A percentile compares a stretch with the other conserved stretches of the same genome.
Conservation (phyloP, 1,140 invertebrate genomes). For the Euglossa dilemma region DNA sequence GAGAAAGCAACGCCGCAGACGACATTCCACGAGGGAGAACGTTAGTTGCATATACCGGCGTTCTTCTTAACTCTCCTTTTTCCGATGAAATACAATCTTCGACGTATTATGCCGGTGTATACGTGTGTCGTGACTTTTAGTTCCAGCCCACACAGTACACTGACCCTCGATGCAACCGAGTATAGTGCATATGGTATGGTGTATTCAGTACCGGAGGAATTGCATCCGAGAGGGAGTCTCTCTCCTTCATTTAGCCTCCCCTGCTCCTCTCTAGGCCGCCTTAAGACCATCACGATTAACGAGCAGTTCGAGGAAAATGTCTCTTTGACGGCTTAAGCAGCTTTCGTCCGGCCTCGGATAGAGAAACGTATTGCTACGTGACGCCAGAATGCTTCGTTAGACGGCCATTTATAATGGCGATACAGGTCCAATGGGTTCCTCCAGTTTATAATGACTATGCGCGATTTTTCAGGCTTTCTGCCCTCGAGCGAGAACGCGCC, state of each 20-base stretch:
- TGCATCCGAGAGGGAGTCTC: slow-evolving; percentile 28
- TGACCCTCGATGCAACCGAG: slow-evolving; percentile 63
- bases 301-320: slow-evolving; percentile 64
- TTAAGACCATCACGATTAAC: slow-evolving; percentile 62
- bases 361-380: slow-evolving; percentile 3
- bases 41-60: slow-evolving; percentile 27
- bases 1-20: slow-evolving; percentile 27
- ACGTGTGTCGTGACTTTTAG: slow-evolving; percentile 64
- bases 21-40: slow-evolving; percentile 36
- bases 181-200: slow-evolving; percentile 54
- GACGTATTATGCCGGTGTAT: slow-evolving; percentile 51
- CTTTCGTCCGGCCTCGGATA: slow-evolving; percentile 8
- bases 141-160: slow-evolving; percentile 62
- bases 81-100: slow-evolving; percentile 58
- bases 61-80: slow-evolving; percentile 55
- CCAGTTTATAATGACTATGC: background rate
- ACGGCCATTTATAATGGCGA: slow-evolving; percentile 13
- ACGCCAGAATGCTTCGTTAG: slow-evolving; percentile 32
- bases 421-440: background rate
- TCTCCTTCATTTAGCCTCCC: background rate
- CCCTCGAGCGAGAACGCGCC: no score
- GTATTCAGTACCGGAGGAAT: slow-evolving; percentile 57
- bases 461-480: background rate
- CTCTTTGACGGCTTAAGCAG: slow-evolving; percentile 50
- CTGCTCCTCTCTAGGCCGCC: slow-evolving; percentile 10